phyloP scores from a whole-genome alignment of 2,888 invertebrate genomes.

The Hypena proboscidalis region DNA sequence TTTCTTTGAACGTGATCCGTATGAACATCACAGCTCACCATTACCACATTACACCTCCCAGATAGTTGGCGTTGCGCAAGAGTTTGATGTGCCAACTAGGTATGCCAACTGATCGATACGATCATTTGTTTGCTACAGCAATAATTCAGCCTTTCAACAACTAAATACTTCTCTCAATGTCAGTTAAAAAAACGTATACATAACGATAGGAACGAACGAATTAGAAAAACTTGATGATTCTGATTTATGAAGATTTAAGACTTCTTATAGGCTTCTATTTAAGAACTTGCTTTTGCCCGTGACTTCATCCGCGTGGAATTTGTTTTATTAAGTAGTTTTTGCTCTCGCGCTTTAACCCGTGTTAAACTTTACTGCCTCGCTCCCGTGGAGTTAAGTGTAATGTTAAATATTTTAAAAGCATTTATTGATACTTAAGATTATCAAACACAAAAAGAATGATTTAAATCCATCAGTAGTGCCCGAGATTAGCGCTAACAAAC shows the following conservation, averaged over 20 bases:
- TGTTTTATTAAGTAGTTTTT: no score
- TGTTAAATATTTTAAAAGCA: no score
- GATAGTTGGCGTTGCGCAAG: conserved; percentile 32
- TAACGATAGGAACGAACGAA: background rate
- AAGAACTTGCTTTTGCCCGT: no score
- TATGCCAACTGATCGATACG: conserved; percentile 30
- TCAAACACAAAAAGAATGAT: no score
- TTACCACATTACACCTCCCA: conserved; percentile 28
- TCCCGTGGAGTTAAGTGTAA: no score
- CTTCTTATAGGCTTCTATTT: conserved; percentile 3
- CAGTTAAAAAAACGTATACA: background rate
- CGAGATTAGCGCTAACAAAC: no score
- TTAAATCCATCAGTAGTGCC: no score
- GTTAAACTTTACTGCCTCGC: no score
- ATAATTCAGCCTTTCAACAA: conserved; percentile 17
- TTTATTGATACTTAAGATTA: no score
- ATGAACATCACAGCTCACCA: conserved; percentile 18
- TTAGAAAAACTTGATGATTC: conserved; percentile 2
- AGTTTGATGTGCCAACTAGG: conserved; percentile 36
- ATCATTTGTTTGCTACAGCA: conserved; percentile 26
- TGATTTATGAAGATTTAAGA: conserved; percentile 7
- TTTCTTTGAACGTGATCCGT: conserved; percentile 7
- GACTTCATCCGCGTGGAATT: no score
- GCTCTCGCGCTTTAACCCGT: no score
- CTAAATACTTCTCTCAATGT: conserved; percentile 3